Evolutionary conservation across 2,113 vertebrate species (phyloP), one percentile per base, ranked within the genome.

Genomic region (Phylloscopus whistleri): DNA sequence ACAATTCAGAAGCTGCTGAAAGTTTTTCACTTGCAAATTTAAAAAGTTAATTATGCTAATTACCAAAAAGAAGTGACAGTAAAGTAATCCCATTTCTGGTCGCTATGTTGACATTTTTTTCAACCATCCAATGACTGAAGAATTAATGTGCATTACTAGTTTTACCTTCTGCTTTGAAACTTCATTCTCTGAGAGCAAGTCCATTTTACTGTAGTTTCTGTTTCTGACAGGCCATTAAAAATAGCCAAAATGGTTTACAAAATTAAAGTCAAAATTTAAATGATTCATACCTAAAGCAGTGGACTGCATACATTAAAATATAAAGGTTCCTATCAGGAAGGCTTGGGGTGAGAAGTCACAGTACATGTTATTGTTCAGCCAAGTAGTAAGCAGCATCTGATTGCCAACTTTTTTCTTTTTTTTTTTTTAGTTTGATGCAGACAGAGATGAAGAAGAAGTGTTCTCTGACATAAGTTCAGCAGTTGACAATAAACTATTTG

Each of bases 371-470:
- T n/a, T 79, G 62, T 51, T 83, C 81, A 88, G 58, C 39, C 48
- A 73, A 58, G 16, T 24, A 59, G 67, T 27, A 53, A 82, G 23
- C 43, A 87, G 10, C 43, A 4, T 70, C 58, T 91, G 55, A 95
- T 14, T 72, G 16, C 14, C 46, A 86, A 37, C 19, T 35, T 39
- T 41, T 26, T 39, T 14, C 31, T n/a, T 28, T 15, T 10, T 76
- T 64, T 43, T 23, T 52, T 66, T 63, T 28, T 74, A 99, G 99
- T 97, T 99, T 95, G 99, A 99, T 12, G 99, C 99, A 2, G 99
- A 99, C 95, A 98, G 99, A 90, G 98, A 99, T 6, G 99, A 99
- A 89, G 99, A 99, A 89, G 99, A 99, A 83, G 98, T 99, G 37
- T 99, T 99, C 98, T 97, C 87, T 96, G 99, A 99, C 97, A 99